Evolutionary conservation across 2,113 vertebrate genomes (phyloP), one percentile per base, ranked within the genome.

Genomic region (Cynocephalus volans): DNA sequence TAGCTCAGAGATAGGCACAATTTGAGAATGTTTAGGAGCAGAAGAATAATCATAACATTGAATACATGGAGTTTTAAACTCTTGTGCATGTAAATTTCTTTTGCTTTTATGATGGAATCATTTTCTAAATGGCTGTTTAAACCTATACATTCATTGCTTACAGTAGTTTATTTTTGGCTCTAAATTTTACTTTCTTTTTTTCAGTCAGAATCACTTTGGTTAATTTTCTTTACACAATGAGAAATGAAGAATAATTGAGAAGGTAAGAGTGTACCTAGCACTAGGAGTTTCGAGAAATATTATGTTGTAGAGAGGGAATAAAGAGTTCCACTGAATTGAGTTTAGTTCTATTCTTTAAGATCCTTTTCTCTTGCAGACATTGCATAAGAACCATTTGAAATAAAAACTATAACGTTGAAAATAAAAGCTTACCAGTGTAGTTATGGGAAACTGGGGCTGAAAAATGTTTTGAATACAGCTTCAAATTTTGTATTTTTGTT

Each of bases 201-300:
- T 88, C 48, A 58, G 15, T 96, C 60, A 85, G 65, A 82, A 77
- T 93, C 67, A 81, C 79, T 90, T 93, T 94, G 56, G 81, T 96
- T 97, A 93, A 77, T 95, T 97, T 97, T 93, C 76, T 96, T 94
- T 95, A 67, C 62, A 65, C 54, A 95, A 82, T 64, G 82, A 82
- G 72, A 72, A 97, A 73, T 86, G 81, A 96, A 79, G 81, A 96
- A 79, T 97, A 95, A 93, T 82, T 77, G 82, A 69, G 60, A 81
- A 82, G 23, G 36, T 84, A 19, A 31, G 52, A 69, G n/a, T 81
- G 17, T 92, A 45, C 79, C 76, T 81, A 88, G 31, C 80, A 50
- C 54, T 62, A 24, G 88, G 54, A 95, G 64, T 90, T 81, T 76
- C 21, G 48, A 90, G 75, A 58, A 95, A 81, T 67, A 62, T 95